A percentile compares a stretch with the other conserved stretches of the same genome.
Conservation (phyloP, 2,888 invertebrate genomes). For the Disparrhopalites patrizii region DNA sequence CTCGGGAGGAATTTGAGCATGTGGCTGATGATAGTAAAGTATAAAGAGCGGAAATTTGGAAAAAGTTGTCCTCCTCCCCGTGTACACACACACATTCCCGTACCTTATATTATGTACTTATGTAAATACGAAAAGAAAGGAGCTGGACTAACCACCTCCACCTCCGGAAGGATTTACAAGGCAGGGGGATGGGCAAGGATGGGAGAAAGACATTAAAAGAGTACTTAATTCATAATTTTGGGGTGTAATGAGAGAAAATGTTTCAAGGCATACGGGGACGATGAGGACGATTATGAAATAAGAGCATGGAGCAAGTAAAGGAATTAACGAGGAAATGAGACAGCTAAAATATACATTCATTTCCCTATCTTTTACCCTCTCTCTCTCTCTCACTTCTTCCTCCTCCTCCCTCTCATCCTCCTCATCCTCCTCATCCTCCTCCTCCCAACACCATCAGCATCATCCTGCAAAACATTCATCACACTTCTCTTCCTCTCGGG, state of each 20-base stretch:
- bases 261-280: neutral
- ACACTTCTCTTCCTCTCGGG: no score
- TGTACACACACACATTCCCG: no score
- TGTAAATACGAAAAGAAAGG: no score
- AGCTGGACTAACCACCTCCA: neutral
- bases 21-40: neutral
- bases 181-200: neutral
- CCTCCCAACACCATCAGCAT: no score
- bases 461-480: no score
- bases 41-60: constrained; percentile 40
- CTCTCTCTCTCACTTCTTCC: neutral
- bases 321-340: constrained; percentile 25
- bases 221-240: constrained; percentile 20
- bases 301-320: constrained; percentile 16
- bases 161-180: no score
- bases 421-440: neutral
- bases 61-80: constrained; percentile 37
- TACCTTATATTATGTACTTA: no score
- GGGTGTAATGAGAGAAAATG: neutral
- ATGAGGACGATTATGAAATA: constrained; percentile 13
- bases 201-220: constrained; percentile 31
- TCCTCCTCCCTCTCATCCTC: neutral
- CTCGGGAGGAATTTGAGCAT: neutral
- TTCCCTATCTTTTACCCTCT: constrained; percentile 11
- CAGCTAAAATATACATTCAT: constrained; percentile 23